Base-by-base conservation (phyloP, 2,888 invertebrate species). In the Eupelmus urozonus region DNA sequence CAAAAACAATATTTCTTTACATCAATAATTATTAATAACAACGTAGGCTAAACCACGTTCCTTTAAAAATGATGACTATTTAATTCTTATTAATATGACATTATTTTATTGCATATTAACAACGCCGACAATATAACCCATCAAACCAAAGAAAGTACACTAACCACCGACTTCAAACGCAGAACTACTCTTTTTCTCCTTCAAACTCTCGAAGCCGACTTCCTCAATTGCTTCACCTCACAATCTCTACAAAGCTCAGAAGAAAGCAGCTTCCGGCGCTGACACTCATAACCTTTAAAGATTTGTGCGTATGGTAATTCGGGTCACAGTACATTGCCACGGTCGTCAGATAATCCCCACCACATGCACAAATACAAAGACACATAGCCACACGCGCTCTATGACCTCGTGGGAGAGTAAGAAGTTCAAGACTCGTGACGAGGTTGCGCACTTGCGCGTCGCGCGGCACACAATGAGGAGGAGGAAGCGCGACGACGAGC, bases 241-340 rank as follows among this genome's bases (percentile, higher is more conserved):
- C 45, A 45, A 45, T 13, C 2, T 45, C 45, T 7, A 13, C 13
- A 45, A 13, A 45, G 13, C 13, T 16, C 9, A 2, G 13, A 45
- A 45, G 16, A n/a, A 45, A 13, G 16, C 45, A 45, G 34, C 71
- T 71, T 71, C 71, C 71, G 71, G 60, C 40, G 23, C 23, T 20
- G 16, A 20, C 65, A 25, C 27, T 3, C 51, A 4, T 45, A 16
- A 16, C 45, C 1, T 66, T 18, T 27, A 27, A 2, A 49, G 27
- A 29, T 75, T 67, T 34, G 59, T 72, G 16, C 27, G 42, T 63
- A 67, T 63, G 65, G 7, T 65, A 69, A 78, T 74, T 70, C 69
- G 63, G 63, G 57, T 70, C 70, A 53, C 70, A 74, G 78, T 73
- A 78, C 70, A 53, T 65, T 67, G 29, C 20, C 62, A 66, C 55